Evolutionary conservation across 2,888 invertebrate genomes (phyloP).

Genomic region (Halictus ligatus): DNA sequence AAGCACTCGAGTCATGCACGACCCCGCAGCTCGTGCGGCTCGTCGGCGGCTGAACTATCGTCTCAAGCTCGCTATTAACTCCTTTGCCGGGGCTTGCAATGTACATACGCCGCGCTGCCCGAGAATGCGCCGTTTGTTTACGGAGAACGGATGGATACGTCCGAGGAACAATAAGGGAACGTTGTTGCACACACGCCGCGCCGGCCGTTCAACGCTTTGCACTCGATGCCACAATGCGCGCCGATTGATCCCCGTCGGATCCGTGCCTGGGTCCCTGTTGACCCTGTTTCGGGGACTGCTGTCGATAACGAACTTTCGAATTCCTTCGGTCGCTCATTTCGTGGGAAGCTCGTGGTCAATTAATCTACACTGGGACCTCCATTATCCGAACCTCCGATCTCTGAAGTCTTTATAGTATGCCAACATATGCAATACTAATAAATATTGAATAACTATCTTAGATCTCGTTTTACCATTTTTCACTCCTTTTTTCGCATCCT

Average conservation of each 20-base stretch:
- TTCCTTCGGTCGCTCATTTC: too few species aligned
- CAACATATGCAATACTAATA: too few species aligned
- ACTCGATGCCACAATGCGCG: neutral
- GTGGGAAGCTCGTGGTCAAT: too few species aligned
- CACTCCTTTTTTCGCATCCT: too few species aligned
- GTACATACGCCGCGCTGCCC: neutral
- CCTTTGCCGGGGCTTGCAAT: slow-evolving; percentile 6
- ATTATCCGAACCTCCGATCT: neutral
- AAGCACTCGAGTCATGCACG: slow-evolving; percentile 31
- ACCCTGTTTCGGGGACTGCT: neutral
- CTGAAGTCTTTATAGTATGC: too few species aligned
- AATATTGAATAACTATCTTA: too few species aligned
- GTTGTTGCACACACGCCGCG: slow-evolving; percentile 8
- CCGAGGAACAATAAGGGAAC: slow-evolving; percentile 12
- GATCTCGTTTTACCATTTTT: too few species aligned
- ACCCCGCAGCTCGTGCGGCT: slow-evolving; percentile 7
- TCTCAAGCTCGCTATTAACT: slow-evolving; percentile 39
- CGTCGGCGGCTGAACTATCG: slow-evolving; percentile 20
- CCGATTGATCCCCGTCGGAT: neutral
- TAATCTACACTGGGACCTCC: neutral
- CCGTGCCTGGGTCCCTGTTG: neutral
- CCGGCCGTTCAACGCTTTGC: neutral
- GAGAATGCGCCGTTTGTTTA: slow-evolving; percentile 31
- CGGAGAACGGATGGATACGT: neutral
- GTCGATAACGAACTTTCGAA: neutral